A percentile compares a stretch with the other conserved stretches of the same genome.
These are phyloP conservation scores for Rhinichthys osculus DNA, from an alignment of 2,797 vertebrate genomes.

Conservation along the genomic window DNA sequence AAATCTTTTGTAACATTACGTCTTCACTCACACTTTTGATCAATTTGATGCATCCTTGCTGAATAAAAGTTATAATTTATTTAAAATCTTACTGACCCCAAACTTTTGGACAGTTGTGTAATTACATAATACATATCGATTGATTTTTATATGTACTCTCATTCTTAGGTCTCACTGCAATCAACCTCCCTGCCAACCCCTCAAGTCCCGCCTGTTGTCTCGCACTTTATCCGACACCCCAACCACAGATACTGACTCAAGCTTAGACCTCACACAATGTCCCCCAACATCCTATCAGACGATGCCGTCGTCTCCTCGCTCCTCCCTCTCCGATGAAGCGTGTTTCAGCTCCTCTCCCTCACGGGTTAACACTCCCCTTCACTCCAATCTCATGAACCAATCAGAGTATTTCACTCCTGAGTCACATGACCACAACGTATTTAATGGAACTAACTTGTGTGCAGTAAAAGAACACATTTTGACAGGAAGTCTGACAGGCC, in stretches of 20 bases:
- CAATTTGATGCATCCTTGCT: background rate
- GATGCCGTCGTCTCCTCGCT: constrained; percentile 52
- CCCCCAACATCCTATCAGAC: constrained; percentile 55
- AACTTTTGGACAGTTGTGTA: background rate
- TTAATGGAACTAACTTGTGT: constrained; percentile 57
- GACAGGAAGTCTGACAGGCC: constrained; percentile 21
- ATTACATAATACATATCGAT: background rate
- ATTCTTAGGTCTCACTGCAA: constrained; percentile 67
- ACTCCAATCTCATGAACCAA: constrained; percentile 40
- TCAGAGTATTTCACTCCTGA: constrained; percentile 33
- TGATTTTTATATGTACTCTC: background rate
- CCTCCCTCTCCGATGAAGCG: constrained; percentile 62
- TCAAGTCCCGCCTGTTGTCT: constrained; percentile 73
- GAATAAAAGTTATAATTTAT: background rate
- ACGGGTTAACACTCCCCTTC: constrained; percentile 9
- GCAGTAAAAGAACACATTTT: constrained; percentile 55
- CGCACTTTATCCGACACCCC: constrained; percentile 78
- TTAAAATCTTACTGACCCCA: background rate
- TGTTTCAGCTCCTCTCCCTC: constrained; percentile 59
- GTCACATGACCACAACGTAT: constrained; percentile 43
- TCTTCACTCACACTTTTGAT: background rate
- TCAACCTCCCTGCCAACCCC: constrained; percentile 65
- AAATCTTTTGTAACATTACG: too few relatives aligned
- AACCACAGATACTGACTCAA: constrained; percentile 64
- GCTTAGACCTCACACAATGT: constrained; percentile 52